Evolutionary conservation across 2,113 vertebrate species (phyloP), one percentile per base, ranked within the genome.

Genomic region (Circaetus gallicus): DNA sequence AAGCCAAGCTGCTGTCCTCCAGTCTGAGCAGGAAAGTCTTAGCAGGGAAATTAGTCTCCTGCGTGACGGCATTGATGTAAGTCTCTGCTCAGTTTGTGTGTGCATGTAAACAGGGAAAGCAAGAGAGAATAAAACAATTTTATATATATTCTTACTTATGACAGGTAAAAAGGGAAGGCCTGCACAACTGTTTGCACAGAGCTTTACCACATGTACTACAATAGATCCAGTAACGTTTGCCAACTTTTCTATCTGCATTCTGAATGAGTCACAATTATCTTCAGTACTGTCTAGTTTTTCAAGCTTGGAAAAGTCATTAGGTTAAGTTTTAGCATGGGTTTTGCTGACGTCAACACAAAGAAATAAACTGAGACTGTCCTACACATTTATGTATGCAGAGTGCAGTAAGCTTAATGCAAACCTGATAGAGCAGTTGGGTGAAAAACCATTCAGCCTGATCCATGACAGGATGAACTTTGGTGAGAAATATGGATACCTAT

Each of bases 261-360:
- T 88, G 78, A 87, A 81, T 96, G 96, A 98, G 82, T 97, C 96
- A 96, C n/a, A 76, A 20, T 80, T 93, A 93, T 95, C 74, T 95
- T 79, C 92, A 38, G 43, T 82, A 71, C 59, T 95, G 43, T 83
- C 79, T 96, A 66, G 61, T 73, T 98, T 90, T 94, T 65, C 91
- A 97, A 94, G 78, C 74, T 92, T 72, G 50, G 53, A 96, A 76
- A 97, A 97, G 89, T 96, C 92, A 96, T 82, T 92, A 97, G 94
- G 93, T 97, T 96, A 98, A 89, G 67, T 79, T 95, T 95, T 82
- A 90, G 94, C 92, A 88, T 61, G 28, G 25, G 24, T 97, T 97
- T 97, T 97, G 79, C 91, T 94, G 95, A 96, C 6, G 55, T 94
- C 91, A 96, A 40, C 78, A 66, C 4, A 32, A 84, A 84, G 88